Evolutionary conservation across 1,140 invertebrate species (phyloP).

Genomic region (Bombus cullumanus): DNA sequence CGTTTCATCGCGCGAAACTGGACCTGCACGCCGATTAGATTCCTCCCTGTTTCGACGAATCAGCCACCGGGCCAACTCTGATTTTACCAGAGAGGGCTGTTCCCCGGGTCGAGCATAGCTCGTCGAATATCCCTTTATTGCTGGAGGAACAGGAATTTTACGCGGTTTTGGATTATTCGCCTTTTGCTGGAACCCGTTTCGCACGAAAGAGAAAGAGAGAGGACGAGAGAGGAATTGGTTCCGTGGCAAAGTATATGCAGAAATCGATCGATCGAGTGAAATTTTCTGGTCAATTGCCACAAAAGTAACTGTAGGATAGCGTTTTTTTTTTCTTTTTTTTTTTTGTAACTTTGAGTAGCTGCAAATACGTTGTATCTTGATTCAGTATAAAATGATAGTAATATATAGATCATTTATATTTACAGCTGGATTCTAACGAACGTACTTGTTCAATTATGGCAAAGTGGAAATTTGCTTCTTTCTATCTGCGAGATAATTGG

Average conservation of each 20-base stretch:
- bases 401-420: too few species aligned
- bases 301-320: too few species aligned
- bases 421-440: too few species aligned
- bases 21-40: conserved; percentile 34
- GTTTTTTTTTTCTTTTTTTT: too few species aligned
- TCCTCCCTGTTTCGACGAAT: conserved; percentile 7
- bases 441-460: too few species aligned
- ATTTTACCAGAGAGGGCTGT: not conserved
- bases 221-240: not conserved
- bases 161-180: not conserved
- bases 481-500: too few species aligned
- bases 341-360: too few species aligned
- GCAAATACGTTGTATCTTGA: too few species aligned
- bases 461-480: too few species aligned
- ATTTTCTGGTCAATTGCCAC: not conserved
- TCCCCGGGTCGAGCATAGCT: not conserved
- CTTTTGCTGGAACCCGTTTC: not conserved
- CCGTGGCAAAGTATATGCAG: not conserved
- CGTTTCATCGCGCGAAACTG: conserved; percentile 47
- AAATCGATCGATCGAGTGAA: not conserved
- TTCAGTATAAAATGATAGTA: too few species aligned
- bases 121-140: not conserved
- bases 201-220: too few species aligned
- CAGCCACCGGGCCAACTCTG: not conserved
- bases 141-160: not conserved